Evolutionary conservation across 2,888 invertebrate genomes (phyloP).

Genomic region (Tenthredo amoena): DNA sequence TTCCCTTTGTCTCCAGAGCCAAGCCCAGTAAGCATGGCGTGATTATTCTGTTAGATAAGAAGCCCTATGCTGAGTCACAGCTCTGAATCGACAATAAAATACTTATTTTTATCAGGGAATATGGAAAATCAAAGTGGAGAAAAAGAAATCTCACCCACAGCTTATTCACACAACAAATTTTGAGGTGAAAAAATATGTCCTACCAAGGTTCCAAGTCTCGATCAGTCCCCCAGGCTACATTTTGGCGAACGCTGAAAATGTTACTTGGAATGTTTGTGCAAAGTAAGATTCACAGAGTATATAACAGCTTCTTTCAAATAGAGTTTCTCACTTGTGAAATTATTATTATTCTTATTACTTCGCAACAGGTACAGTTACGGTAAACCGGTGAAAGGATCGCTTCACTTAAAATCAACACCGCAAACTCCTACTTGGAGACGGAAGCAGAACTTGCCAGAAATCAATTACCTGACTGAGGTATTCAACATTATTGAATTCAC

Average conservation of each 20-base stretch:
- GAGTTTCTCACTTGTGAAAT: constrained; percentile 52
- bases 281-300: constrained; percentile 74
- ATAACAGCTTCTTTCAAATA: neutral
- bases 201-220: constrained; percentile 82
- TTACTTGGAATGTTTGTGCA: constrained; percentile 80
- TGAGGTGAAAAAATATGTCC: constrained; percentile 80
- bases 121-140: constrained; percentile 79
- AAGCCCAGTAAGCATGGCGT: constrained; percentile 65
- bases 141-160: constrained; percentile 69
- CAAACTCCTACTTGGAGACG: constrained; percentile 73
- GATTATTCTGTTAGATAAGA: neutral
- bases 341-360: neutral
- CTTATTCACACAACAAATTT: constrained; percentile 76
- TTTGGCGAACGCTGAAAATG: constrained; percentile 76
- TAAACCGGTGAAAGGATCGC: constrained; percentile 81
- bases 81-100: neutral
- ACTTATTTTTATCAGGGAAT: constrained; percentile 76
- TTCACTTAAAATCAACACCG: constrained; percentile 76
- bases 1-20: constrained; percentile 78
- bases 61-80: neutral
- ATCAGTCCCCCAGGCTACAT: constrained; percentile 80
- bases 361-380: constrained; percentile 82
- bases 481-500: neutral
- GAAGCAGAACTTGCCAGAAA: constrained; percentile 71
- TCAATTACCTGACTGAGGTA: constrained; percentile 72